These are phyloP conservation scores for Trichonephila clavata DNA, from an alignment of 1,140 invertebrate genomes.

Conservation along the genomic window DNA sequence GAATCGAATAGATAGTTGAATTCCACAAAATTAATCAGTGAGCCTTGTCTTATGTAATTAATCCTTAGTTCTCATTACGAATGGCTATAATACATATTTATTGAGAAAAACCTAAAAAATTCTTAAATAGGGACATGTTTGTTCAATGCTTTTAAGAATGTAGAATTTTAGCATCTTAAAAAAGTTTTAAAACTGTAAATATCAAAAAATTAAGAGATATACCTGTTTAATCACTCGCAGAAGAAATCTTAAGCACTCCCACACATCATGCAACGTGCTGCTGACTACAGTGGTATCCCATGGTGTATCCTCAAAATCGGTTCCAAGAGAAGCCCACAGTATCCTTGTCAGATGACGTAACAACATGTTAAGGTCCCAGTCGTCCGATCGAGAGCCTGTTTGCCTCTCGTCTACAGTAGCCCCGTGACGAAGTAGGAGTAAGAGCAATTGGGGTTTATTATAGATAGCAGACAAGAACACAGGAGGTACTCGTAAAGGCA, in stretches of 20 bases:
- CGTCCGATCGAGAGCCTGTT: background rate
- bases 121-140: too few relatives aligned
- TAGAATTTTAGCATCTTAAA: too few relatives aligned
- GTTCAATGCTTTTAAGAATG: too few relatives aligned
- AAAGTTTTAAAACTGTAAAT: too few relatives aligned
- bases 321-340: conserved; percentile 29
- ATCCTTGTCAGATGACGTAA: conserved; percentile 37
- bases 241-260: conserved; percentile 30
- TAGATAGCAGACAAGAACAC: conserved; percentile 48
- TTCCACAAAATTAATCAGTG: too few relatives aligned
- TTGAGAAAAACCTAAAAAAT: too few relatives aligned
- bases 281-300: conserved; percentile 3
- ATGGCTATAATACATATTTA: too few relatives aligned
- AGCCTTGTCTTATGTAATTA: too few relatives aligned
- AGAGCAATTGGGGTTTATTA: conserved; percentile 41
- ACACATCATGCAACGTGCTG: conserved; percentile 4
- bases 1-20: too few relatives aligned
- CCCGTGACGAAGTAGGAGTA: conserved; percentile 17
- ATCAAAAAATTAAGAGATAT: background rate
- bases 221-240: conserved; percentile 43
- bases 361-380: conserved; percentile 59
- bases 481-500: conserved; percentile 43
- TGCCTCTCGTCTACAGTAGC: background rate
- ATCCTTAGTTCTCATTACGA: too few relatives aligned
- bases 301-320: background rate